Conservation (phyloP, 1,140 invertebrate genomes). For the Brachionus asplanchnoidis region DNA sequence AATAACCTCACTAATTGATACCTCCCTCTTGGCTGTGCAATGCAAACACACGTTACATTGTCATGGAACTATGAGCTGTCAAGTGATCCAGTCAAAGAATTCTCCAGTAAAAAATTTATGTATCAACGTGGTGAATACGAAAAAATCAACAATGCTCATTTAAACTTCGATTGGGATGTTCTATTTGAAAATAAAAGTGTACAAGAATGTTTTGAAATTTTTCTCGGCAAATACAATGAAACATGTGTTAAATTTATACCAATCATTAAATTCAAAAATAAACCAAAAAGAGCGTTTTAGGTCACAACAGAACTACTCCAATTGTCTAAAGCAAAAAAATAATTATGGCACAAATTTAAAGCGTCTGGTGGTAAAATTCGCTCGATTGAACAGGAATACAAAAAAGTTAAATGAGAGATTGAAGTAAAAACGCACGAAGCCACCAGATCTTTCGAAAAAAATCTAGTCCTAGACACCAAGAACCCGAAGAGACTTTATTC, state of each 20-base stretch:
- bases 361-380: neutral
- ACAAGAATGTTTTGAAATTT: neutral
- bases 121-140: neutral
- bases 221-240: neutral
- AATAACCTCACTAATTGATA: no score
- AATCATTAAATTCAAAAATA: neutral
- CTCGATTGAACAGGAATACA: neutral
- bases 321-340: neutral
- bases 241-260: neutral
- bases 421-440: neutral
- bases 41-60: no score
- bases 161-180: neutral
- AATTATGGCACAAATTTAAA: neutral
- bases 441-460: neutral
- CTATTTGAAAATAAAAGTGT: neutral
- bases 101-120: neutral
- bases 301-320: neutral
- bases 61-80: no score
- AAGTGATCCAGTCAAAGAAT: no score
- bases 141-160: neutral
- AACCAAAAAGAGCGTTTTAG: neutral
- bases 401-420: neutral
- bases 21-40: no score
- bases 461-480: no score
- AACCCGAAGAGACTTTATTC: no score